Evolutionary conservation across 1,140 invertebrate genomes (phyloP).

Genomic region (Bombus impatiens): DNA sequence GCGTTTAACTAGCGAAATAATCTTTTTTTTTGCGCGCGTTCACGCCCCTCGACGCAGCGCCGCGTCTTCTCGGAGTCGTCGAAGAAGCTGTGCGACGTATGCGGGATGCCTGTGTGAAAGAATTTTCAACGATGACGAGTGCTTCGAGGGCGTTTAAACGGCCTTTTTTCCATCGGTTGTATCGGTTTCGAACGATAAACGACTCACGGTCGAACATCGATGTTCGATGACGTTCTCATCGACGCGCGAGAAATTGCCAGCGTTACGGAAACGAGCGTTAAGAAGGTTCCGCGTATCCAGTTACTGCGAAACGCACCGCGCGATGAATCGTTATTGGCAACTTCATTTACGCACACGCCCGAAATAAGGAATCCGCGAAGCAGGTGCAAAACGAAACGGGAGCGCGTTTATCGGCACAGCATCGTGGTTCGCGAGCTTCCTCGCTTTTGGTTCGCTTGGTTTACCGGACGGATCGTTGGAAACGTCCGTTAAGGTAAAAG

Average conservation of each 20-base stretch:
- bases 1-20: slow-evolving; percentile 67
- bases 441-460: slow-evolving; percentile 39
- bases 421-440: slow-evolving; percentile 12
- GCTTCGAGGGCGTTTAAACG: neutral
- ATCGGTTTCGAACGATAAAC: neutral
- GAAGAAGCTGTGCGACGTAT: slow-evolving; percentile 10
- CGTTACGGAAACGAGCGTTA: too few species aligned
- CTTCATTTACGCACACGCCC: neutral
- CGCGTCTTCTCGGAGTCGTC: slow-evolving; percentile 3
- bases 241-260: neutral
- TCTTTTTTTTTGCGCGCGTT: slow-evolving; percentile 46
- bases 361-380: neutral
- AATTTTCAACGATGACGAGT: neutral
- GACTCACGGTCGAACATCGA: neutral
- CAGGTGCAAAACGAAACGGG: slow-evolving; percentile 40
- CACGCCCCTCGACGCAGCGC: slow-evolving; percentile 48
- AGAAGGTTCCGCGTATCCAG: neutral
- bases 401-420: slow-evolving; percentile 32
- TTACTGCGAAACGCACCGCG: neutral
- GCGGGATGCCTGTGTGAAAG: neutral
- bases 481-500: slow-evolving; percentile 64
- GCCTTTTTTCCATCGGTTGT: neutral
- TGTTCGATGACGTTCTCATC: neutral
- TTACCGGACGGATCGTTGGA: slow-evolving; percentile 51
- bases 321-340: accelerated